Conservation (phyloP, 2,888 invertebrate species). For the Mythimna ferrago region DNA sequence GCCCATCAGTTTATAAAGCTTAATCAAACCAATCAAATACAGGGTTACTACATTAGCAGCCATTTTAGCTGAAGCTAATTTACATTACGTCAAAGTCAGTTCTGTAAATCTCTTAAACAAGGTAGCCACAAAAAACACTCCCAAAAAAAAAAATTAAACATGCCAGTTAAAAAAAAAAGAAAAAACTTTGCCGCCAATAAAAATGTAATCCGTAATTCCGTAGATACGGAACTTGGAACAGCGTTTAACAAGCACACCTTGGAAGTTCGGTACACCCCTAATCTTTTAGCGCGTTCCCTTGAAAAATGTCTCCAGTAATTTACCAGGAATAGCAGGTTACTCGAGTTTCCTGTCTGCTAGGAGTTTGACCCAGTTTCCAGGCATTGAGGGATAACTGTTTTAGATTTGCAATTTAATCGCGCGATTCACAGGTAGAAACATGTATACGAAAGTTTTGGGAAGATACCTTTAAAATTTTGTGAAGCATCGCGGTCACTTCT, state of each 20-base stretch:
- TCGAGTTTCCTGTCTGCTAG: conserved; percentile 61
- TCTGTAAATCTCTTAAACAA: conserved; percentile 15
- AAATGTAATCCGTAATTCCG: conserved; percentile 41
- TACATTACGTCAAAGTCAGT: background rate
- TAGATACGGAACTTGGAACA: conserved; percentile 36
- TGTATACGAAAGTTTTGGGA: conserved; percentile 1
- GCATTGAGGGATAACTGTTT: conserved; percentile 29
- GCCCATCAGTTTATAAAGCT: too few relatives aligned
- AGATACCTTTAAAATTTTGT: background rate
- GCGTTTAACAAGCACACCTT: conserved; percentile 57
- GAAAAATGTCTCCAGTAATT: conserved; percentile 75
- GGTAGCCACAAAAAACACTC: background rate
- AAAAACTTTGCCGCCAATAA: conserved; percentile 13
- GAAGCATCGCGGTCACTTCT: too few relatives aligned
- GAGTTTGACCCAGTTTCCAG: conserved; percentile 71
- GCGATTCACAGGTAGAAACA: conserved; percentile 22
- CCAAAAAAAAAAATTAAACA: conserved; percentile 13
- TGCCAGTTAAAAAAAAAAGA: conserved; percentile 26
- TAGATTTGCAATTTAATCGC: conserved; percentile 57
- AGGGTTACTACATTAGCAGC: background rate
- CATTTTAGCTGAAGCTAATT: background rate
- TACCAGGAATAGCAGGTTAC: conserved; percentile 60
- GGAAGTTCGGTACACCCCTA: conserved; percentile 58
- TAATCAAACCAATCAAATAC: too few relatives aligned
- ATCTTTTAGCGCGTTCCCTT: conserved; percentile 64